Percentiles rank a stretch among this genome's conserved stretches.
These are phyloP conservation scores for Tetragonula carbonaria DNA, from an alignment of 2,888 invertebrate species.

Conservation along the genomic window DNA sequence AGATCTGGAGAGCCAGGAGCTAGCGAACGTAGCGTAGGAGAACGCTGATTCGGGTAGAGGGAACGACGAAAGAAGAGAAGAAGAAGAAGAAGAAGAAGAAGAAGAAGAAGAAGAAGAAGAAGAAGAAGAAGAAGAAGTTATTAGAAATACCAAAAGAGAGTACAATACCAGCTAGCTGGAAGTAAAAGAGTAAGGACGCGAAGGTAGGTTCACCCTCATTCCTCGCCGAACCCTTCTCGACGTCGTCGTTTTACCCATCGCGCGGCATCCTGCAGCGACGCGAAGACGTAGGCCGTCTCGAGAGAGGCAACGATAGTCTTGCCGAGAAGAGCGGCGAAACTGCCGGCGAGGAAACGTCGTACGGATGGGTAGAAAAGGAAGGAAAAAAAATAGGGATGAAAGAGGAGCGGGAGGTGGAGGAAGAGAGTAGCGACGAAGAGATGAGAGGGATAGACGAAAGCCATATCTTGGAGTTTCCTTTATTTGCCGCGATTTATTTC, in stretches of 20 bases:
- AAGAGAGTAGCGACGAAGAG: not conserved
- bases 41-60: not conserved
- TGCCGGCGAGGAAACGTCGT: not conserved
- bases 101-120: conserved; percentile 53
- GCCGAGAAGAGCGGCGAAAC: conserved; percentile 18
- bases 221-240: conserved; percentile 23
- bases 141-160: conserved; percentile 77
- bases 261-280: conserved; percentile 35
- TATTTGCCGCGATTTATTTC: conserved; percentile 73
- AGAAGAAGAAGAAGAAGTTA: conserved; percentile 75
- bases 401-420: too few species aligned
- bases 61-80: conserved; percentile 33
- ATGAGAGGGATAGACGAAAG: conserved; percentile 7
- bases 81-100: conserved; percentile 69
- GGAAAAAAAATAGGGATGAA: not conserved
- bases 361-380: not conserved
- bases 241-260: conserved; percentile 29
- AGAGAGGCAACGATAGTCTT: conserved; percentile 60
- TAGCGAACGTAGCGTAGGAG: conserved; percentile 24
- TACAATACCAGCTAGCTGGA: conserved; percentile 72
- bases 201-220: conserved; percentile 57
- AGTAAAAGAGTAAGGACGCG: conserved; percentile 69
- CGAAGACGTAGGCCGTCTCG: conserved; percentile 61
- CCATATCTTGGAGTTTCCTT: conserved; percentile 67
- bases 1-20: conserved; percentile 2